phyloP scores from a whole-genome alignment of 1,140 invertebrate genomes.

The Formica selysi region DNA sequence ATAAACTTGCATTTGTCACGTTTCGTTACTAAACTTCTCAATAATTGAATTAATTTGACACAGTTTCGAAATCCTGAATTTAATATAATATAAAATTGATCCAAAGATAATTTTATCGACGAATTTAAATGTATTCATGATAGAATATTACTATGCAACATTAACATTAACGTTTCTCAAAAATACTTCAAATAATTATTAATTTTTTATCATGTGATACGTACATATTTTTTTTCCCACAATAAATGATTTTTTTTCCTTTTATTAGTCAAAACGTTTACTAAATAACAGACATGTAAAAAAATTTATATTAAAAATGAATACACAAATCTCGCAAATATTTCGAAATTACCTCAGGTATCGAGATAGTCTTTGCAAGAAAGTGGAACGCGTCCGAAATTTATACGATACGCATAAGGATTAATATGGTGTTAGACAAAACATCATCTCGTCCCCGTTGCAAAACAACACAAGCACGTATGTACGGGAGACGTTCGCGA shows the following conservation, averaged over 20 bases:
- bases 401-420: background rate
- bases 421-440: constrained; percentile 35
- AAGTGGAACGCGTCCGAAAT: constrained; percentile 21
- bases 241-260: too few species aligned
- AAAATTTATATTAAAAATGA: too few species aligned
- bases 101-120: background rate
- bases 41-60: background rate
- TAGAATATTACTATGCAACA: too few species aligned
- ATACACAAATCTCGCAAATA: background rate
- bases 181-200: too few species aligned
- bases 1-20: background rate
- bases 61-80: background rate
- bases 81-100: background rate
- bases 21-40: background rate
- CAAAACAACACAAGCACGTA: constrained; percentile 20
- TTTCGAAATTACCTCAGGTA: background rate
- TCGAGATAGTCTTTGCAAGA: background rate
- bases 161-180: too few species aligned
- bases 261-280: too few species aligned
- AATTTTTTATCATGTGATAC: too few species aligned
- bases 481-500: constrained; percentile 14
- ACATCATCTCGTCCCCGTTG: constrained; percentile 6
- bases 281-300: too few species aligned
- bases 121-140: background rate
- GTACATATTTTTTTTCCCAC: too few species aligned